Evolutionary conservation across 2,113 vertebrate genomes (phyloP).

Genomic region (Herpetotheres cachinnans): DNA sequence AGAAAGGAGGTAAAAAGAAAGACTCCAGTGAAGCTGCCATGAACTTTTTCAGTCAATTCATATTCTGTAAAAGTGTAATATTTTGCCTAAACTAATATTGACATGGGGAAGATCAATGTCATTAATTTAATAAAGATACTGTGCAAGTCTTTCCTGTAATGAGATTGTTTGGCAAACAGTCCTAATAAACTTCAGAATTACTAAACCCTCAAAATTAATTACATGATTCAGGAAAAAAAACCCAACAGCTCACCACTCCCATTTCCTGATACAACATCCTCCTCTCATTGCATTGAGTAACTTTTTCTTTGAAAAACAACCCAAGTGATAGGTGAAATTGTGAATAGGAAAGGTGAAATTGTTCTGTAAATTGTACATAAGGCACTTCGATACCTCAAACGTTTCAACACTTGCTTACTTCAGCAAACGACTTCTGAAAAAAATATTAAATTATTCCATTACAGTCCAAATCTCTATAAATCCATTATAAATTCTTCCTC

Average conservation of each 20-base stretch:
- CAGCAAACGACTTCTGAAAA: not conserved
- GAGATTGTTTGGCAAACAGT: not conserved
- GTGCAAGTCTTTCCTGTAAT: not conserved
- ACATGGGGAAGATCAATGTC: not conserved
- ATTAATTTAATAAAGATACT: conserved; percentile 27
- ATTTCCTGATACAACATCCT: not conserved
- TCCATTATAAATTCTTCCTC: not conserved
- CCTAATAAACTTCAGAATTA: not conserved
- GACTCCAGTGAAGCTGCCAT: not conserved
- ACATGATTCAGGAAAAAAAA: not conserved
- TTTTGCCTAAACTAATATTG: not conserved
- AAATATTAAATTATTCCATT: not conserved
- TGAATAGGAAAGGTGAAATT: not conserved
- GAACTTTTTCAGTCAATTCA: not conserved
- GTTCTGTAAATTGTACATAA: not conserved
- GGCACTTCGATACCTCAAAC: not conserved
- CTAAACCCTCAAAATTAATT: conserved; percentile 13
- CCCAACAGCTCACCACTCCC: not conserved
- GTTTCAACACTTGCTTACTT: not conserved
- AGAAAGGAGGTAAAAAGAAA: not conserved
- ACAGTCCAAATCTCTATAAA: not conserved
- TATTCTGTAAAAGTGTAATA: not conserved
- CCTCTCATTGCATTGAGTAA: not conserved
- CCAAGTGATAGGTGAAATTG: rapidly evolving
- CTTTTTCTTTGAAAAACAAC: not conserved